Evolutionary conservation across 2,797 vertebrate species (phyloP), one percentile per base, ranked within the genome.

Genomic region (Helicolenus hilgendorfi): DNA sequence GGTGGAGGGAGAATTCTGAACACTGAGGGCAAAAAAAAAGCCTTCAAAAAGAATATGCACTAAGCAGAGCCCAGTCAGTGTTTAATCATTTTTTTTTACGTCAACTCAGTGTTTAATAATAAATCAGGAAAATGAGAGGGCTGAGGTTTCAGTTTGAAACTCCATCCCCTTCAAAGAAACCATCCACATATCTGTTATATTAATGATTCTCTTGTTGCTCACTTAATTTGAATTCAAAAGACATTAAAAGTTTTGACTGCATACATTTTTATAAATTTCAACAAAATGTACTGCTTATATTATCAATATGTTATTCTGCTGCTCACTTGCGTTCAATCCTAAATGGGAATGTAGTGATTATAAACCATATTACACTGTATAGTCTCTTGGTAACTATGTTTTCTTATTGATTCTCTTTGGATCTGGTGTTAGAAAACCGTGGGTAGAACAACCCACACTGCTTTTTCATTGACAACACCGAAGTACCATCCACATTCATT

Each of bases 91-190:
- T 77, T 60, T 60, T 73, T 6, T 86, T 89, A 92, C 87, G 88
- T 91, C 82, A 92, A 72, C 63, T 72, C 58, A 63, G 24, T 82
- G 68, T 92, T 93, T 77, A 92, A 93, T 93, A 91, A 94, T 93
- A 87, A 92, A 94, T 90, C 77, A 64, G 60, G 27, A 77, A 74
- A 78, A 85, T 55, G 65, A 79, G 78, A 70, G 64, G 69, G 35
- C 26, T 60, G 58, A 83, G 77, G 38, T 79, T 74, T 82, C 64
- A 9, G 70, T 79, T 70, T 64, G 77, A 87, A 82, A 73, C 78
- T 63, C 72, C 26, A 77, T 77, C 33, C 41, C n/a, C 58, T 85
- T 85, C 41, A 89, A 79, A 82, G 49, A 69, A 63, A 79, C 85
- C 72, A 86, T 92, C 83, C 89, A 84, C 67, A 72, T 58, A 53